These are phyloP conservation scores for Brachionus rotundiformis DNA, from an alignment of 1,140 invertebrate species.

Conservation along the genomic window DNA sequence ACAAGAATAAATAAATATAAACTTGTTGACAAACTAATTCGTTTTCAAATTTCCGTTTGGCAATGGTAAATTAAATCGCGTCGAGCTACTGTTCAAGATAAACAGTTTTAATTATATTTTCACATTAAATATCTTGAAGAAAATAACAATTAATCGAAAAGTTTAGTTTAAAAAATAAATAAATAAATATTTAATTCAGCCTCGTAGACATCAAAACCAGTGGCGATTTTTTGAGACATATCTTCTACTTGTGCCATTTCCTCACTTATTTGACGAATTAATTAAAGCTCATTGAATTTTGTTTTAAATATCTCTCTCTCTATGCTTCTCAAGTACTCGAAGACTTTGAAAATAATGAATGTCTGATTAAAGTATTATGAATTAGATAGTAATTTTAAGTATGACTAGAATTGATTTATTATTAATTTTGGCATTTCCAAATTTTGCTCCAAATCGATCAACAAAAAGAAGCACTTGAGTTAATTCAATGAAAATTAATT, in stretches of 20 bases:
- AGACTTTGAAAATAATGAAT: not conserved
- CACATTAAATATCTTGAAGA: conserved; percentile 42
- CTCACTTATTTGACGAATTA: conserved; percentile 11
- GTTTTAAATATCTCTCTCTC: not conserved
- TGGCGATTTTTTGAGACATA: conserved; percentile 5
- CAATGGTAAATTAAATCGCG: conserved; percentile 20
- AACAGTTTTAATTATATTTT: conserved; percentile 46
- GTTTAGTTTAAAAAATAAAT: conserved; percentile 21
- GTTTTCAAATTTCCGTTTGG: conserved; percentile 28
- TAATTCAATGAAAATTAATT: not conserved
- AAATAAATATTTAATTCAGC: conserved; percentile 5
- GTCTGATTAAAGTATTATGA: conserved; percentile 36
- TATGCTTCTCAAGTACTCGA: not conserved
- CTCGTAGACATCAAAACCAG: not conserved
- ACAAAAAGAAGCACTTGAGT: not conserved
- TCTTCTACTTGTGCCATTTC: conserved; percentile 32
- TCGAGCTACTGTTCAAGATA: conserved; percentile 1
- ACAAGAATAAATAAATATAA: conserved; percentile 26
- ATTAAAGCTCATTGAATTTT: conserved; percentile 22
- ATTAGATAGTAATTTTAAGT: conserved; percentile 31
- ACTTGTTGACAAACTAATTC: conserved; percentile 35
- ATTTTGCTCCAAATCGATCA: not conserved
- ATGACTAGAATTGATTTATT: conserved; percentile 12
- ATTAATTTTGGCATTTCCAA: conserved; percentile 32
- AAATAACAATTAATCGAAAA: conserved; percentile 36